Conservation (phyloP, 1,140 invertebrate genomes). For the Tenebrio molitor region DNA sequence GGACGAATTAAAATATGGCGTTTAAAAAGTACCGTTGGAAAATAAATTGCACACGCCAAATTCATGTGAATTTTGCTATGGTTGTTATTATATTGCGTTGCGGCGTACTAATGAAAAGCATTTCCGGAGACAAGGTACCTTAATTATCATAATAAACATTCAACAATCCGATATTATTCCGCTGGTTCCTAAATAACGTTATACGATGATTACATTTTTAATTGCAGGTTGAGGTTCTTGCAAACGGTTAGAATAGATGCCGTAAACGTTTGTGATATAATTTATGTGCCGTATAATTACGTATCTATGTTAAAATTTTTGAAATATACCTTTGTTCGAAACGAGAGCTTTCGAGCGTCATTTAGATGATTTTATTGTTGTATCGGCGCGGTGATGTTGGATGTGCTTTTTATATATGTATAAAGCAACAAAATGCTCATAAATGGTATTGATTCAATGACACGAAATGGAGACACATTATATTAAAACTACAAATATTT, state of each 20-base stretch:
- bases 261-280: slow-evolving; percentile 51
- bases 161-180: slow-evolving; percentile 5
- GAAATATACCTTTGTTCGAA: slow-evolving; percentile 10
- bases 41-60: slow-evolving; percentile 12
- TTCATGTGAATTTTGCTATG: slow-evolving; percentile 20
- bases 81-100: slow-evolving; percentile 13
- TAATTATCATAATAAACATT: slow-evolving; percentile 42
- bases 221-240: slow-evolving; percentile 46
- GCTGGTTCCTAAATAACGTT: slow-evolving; percentile 34
- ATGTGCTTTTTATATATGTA: no score
- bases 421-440: not conserved
- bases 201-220: slow-evolving; percentile 50
- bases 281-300: slow-evolving; percentile 51
- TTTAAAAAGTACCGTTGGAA: slow-evolving; percentile 31
- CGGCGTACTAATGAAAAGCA: slow-evolving; percentile 23
- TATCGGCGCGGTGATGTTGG: not conserved
- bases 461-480: slow-evolving; percentile 14
- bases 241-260: slow-evolving; percentile 44
- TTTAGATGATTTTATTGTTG: slow-evolving; percentile 1
- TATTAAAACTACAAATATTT: slow-evolving; percentile 38
- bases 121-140: slow-evolving; percentile 31
- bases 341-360: slow-evolving; percentile 4
- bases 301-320: slow-evolving; percentile 26
- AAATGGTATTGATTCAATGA: not conserved
- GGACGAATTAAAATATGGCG: not conserved